Conservation (phyloP, 2,113 vertebrate species). For the Phaethon lepturus region DNA sequence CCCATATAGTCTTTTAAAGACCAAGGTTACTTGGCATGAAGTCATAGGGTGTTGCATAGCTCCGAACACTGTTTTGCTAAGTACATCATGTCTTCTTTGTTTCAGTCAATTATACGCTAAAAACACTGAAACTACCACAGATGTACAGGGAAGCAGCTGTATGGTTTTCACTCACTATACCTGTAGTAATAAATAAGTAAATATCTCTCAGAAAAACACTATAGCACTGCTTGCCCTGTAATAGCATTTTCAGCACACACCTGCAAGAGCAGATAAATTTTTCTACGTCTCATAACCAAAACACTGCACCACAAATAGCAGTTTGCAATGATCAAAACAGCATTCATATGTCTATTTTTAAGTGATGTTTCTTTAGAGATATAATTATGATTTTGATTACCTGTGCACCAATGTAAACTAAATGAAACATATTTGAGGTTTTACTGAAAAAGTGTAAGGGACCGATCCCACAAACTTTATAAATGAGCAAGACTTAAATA, state of each 20-base stretch:
- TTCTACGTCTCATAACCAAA: conserved; percentile 52
- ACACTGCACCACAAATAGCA: conserved; percentile 50
- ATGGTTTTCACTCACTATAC: conserved; percentile 63
- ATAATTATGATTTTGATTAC: conserved; percentile 43
- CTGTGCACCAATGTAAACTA: background rate
- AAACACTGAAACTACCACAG: conserved; percentile 40
- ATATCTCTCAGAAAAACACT: conserved; percentile 45
- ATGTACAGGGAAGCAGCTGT: conserved; percentile 51
- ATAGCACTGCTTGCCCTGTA: conserved; percentile 28
- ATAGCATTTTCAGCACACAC: conserved; percentile 30
- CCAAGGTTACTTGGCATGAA: conserved; percentile 44
- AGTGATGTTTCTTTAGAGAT: conserved; percentile 34
- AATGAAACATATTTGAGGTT: background rate
- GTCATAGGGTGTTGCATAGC: background rate
- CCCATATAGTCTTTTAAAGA: conserved; percentile 31
- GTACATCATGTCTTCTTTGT: background rate
- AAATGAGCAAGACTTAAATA: background rate
- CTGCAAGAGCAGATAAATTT: conserved; percentile 62
- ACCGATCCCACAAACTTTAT: background rate
- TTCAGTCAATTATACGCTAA: conserved; percentile 11
- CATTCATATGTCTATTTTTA: conserved; percentile 32
- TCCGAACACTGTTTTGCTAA: conserved; percentile 46
- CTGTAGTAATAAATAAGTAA: conserved; percentile 62
- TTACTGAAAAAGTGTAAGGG: background rate
- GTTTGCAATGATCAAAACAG: conserved; percentile 54